A percentile compares a stretch with the other conserved stretches of the same genome.
Conservation (phyloP, 1,140 invertebrate species). For the Ostrea denselamellosa region DNA sequence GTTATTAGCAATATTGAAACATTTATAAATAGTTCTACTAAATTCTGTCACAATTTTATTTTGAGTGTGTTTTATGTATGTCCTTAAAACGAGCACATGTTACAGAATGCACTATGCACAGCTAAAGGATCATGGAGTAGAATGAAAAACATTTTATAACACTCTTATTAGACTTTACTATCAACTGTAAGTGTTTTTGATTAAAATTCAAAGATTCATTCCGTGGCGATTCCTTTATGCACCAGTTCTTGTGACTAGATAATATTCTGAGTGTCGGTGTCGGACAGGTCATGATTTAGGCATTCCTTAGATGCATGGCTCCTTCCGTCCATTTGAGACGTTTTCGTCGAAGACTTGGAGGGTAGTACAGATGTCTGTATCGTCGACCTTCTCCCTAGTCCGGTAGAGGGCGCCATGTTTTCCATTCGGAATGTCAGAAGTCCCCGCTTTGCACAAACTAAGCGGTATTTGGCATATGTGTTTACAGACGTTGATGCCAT, state of each 20-base stretch:
- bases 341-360: not conserved
- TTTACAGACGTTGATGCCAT: constrained; percentile 43
- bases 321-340: not conserved
- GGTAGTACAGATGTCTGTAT: not conserved
- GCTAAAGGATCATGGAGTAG: too few relatives aligned
- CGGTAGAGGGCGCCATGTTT: constrained; percentile 41
- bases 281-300: not conserved
- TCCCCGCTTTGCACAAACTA: constrained; percentile 44
- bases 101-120: too few relatives aligned
- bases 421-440: constrained; percentile 47
- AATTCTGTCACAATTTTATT: too few relatives aligned
- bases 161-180: too few relatives aligned
- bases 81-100: too few relatives aligned
- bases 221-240: not conserved
- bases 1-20: too few relatives aligned
- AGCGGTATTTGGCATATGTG: constrained; percentile 50
- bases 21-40: too few relatives aligned
- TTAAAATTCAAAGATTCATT: not conserved
- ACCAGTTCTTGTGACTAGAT: not conserved
- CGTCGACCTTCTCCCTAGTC: not conserved
- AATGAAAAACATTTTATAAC: too few relatives aligned
- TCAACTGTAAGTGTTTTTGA: too few relatives aligned
- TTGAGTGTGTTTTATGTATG: too few relatives aligned
- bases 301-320: not conserved
- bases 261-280: not conserved